These are phyloP conservation scores for Lepidocolaptes lacrymiger DNA, from an alignment of 2,797 vertebrate genomes.

Conservation along the genomic window DNA sequence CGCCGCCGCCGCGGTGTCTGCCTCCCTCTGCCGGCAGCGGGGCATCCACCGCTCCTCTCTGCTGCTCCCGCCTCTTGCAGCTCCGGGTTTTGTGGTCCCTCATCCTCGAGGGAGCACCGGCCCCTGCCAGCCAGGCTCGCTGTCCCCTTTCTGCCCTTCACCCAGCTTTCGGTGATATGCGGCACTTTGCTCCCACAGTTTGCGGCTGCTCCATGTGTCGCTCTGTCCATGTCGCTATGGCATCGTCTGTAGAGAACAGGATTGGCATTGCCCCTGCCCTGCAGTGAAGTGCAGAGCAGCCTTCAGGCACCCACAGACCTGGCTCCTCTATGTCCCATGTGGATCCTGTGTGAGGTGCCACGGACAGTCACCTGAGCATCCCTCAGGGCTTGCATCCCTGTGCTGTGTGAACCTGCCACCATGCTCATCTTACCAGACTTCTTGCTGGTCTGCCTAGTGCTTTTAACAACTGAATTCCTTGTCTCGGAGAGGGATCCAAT, in stretches of 20 bases:
- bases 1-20: slow-evolving; percentile 30
- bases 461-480: not conserved
- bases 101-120: not conserved
- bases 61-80: not conserved
- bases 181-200: not conserved
- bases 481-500: not conserved
- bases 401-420: not conserved
- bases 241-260: not conserved
- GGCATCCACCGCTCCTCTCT: not conserved
- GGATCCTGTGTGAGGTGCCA: not conserved
- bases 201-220: accelerated
- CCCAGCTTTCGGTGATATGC: not conserved
- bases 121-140: not conserved
- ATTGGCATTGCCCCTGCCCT: not conserved
- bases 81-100: not conserved
- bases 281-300: accelerated
- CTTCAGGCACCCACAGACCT: not conserved
- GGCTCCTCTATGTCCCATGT: not conserved
- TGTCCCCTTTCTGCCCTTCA: no score
- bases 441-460: not conserved
- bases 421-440: not conserved
- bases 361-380: not conserved
- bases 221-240: not conserved
- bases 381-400: not conserved
- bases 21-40: slow-evolving; percentile 57